phyloP scores from a whole-genome alignment of 1,140 invertebrate species.

The Nautilus pompilius region DNA sequence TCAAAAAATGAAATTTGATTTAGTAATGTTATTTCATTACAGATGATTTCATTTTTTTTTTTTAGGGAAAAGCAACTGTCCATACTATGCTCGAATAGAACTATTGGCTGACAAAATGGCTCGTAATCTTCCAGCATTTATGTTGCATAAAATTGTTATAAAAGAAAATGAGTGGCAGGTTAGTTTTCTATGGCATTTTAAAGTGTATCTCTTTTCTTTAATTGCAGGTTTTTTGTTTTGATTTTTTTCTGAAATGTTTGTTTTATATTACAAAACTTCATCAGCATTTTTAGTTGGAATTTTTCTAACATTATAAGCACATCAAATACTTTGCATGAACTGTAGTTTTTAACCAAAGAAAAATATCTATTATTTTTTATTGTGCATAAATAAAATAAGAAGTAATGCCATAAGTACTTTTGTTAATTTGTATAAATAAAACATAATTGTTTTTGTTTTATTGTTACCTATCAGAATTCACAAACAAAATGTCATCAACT shows the following conservation, averaged over 20 bases:
- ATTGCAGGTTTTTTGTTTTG: background rate
- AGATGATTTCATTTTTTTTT: too few species aligned
- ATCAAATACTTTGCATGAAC: too few species aligned
- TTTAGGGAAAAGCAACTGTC: conserved; percentile 52
- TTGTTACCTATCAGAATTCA: too few species aligned
- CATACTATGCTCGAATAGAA: conserved; percentile 52
- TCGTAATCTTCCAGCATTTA: conserved; percentile 49
- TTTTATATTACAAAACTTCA: background rate
- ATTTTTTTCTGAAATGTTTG: background rate
- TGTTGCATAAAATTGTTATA: conserved; percentile 52
- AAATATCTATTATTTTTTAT: background rate
- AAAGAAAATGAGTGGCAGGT: conserved; percentile 49
- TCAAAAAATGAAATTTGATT: too few species aligned
- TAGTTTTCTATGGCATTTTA: conserved; percentile 6
- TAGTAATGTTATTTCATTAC: too few species aligned
- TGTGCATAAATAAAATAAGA: too few species aligned
- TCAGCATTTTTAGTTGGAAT: background rate
- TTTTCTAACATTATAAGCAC: too few species aligned
- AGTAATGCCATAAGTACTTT: too few species aligned
- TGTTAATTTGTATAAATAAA: too few species aligned
- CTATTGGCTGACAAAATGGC: conserved; percentile 49
- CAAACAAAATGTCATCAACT: too few species aligned
- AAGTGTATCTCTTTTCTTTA: background rate
- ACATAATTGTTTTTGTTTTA: too few species aligned
- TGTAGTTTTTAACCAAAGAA: background rate